Evolutionary conservation across 1,140 invertebrate genomes (phyloP).

Genomic region (Armadillidium nasatum): DNA sequence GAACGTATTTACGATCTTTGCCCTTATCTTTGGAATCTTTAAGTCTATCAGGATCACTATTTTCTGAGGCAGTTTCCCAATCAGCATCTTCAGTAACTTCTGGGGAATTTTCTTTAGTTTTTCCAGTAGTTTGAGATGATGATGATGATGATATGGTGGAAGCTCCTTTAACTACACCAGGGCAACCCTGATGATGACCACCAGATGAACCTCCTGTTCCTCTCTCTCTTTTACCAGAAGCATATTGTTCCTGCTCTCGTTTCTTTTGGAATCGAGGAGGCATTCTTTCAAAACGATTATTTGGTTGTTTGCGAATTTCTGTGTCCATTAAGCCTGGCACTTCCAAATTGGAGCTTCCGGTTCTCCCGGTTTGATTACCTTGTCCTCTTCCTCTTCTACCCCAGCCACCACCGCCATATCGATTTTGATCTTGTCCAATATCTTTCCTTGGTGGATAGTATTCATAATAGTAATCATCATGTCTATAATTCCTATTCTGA

Average conservation of each 20-base stretch:
- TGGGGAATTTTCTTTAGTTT: conserved; percentile 49
- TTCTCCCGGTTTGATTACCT: conserved; percentile 26
- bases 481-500: conserved; percentile 27
- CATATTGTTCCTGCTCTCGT: conserved; percentile 32
- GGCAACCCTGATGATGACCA: conserved; percentile 3
- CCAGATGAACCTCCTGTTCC: conserved; percentile 29
- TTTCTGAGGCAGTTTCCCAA: conserved; percentile 61
- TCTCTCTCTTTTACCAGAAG: conserved; percentile 19
- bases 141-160: neutral
- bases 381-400: conserved; percentile 47
- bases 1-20: conserved; percentile 24
- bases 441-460: conserved; percentile 25
- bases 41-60: conserved; percentile 53
- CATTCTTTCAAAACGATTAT: conserved; percentile 41
- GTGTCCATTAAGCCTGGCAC: conserved; percentile 18
- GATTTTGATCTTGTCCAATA: conserved; percentile 44
- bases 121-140: neutral
- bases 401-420: conserved; percentile 39
- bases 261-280: conserved; percentile 37
- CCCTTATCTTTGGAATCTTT: conserved; percentile 42
- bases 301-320: conserved; percentile 29
- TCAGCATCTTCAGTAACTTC: conserved; percentile 54
- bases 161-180: conserved; percentile 11
- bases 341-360: conserved; percentile 13
- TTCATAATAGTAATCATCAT: conserved; percentile 36